Percentiles rank a stretch among this genome's conserved stretches.
These are phyloP conservation scores for Charadrius vociferus DNA, from an alignment of 2,113 vertebrate genomes.

Conservation along the genomic window DNA sequence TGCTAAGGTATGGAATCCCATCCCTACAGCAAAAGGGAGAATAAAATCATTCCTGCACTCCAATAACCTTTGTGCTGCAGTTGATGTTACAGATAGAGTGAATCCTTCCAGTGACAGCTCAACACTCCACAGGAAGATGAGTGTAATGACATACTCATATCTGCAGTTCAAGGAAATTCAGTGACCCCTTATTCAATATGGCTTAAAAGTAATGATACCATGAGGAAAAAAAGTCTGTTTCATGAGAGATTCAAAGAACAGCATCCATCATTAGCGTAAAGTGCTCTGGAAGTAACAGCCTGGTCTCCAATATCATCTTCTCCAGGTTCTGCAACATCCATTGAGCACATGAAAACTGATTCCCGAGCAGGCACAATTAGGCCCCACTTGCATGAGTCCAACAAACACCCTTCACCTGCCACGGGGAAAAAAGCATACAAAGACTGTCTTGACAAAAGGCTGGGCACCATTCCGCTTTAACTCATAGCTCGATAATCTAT, in stretches of 20 bases:
- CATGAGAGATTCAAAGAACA: background rate
- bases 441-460: background rate
- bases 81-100: fast-evolving
- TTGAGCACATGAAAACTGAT: background rate
- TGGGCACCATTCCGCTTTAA: background rate
- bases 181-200: background rate
- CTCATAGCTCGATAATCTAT: background rate
- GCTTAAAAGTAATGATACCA: background rate
- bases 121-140: background rate
- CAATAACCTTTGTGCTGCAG: background rate
- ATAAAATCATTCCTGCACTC: background rate
- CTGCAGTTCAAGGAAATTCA: background rate
- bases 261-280: background rate
- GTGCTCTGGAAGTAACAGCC: background rate
- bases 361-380: background rate
- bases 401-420: background rate
- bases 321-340: background rate
- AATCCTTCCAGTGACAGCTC: background rate
- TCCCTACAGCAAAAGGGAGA: background rate
- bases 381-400: background rate
- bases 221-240: background rate
- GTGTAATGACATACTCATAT: background rate
- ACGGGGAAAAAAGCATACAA: background rate
- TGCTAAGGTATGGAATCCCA: background rate
- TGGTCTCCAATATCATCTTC: background rate